Base-by-base conservation (phyloP, 64 coral and sea anemone species). In the Stichodactyla mertensii region DNA sequence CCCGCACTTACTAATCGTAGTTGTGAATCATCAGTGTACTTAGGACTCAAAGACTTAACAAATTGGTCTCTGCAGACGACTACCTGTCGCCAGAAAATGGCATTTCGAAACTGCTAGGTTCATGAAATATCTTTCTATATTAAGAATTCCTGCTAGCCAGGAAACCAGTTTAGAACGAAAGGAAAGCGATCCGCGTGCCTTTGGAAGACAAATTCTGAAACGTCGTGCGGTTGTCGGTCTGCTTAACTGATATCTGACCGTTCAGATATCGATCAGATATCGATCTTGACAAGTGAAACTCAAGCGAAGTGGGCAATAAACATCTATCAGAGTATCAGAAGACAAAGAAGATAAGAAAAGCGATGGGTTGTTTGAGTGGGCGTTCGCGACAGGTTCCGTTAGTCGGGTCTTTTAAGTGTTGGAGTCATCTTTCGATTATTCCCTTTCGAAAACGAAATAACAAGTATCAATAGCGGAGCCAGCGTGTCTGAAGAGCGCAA, bases 381-480 rank as follows among this genome's bases (percentile, higher is more conserved):
- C 52, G 78, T 81, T 15, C 31, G n/a, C 54, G 69, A 27, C 24
- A 74, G 78, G 78, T 81, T 81, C 78, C 78, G 78, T 81, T 81
- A 81, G 36, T 53, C 78, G 78, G 36, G 16, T 27, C 22, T 31
- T 27, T 74, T 23, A 31, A 74, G 69, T 74, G 69, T 23, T 74
- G 22, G 12, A 74, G 69, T 74, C 69, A 74, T 15, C 16, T 53
- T 53, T 53, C 78, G 78, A 53, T 81, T 11, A 53, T 81, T 81
- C 78, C 53, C 78, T 81, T 81, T 81, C 16, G 51, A 81, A 81
- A 74, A 74, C 69, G 69, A 74, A 74, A 74, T 74, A 74, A 36
- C 69, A 74, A 74, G 36, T 74, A 74, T 81, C 78, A 81, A 81
- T 81, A 7, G n/a, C 36, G 78, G 78, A 52, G 78, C 36, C 78